Conservation (phyloP, 2,797 vertebrate genomes). For the Gymnocypris eckloni region DNA sequence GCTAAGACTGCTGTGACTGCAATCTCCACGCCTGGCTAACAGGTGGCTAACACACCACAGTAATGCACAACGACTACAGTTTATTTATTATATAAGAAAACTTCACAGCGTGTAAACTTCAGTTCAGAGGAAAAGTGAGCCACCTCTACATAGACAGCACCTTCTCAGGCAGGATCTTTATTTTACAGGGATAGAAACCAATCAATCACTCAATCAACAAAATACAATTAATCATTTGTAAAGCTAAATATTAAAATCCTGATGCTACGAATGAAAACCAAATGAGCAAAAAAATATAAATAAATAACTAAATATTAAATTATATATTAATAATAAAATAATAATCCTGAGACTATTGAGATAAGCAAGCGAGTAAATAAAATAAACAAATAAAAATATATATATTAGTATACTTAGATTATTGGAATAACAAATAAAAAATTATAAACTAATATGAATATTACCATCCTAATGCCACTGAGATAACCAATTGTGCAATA, state of each 20-base stretch:
- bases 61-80: background rate
- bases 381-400: background rate
- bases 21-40: constrained; percentile 11
- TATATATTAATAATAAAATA: background rate
- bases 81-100: background rate
- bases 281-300: background rate
- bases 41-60: background rate
- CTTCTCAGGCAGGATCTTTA: background rate
- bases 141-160: background rate
- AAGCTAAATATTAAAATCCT: background rate
- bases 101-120: background rate
- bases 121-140: background rate
- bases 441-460: background rate
- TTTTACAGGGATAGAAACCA: background rate
- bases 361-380: background rate
- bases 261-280: background rate
- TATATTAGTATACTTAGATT: background rate
- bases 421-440: too few species aligned
- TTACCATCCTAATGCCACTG: background rate
- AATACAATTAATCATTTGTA: too few species aligned
- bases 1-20: constrained; percentile 4
- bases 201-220: too few species aligned
- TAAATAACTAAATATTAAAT: background rate
- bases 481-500: background rate
- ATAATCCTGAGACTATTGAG: background rate